phyloP scores from a whole-genome alignment of 2,888 invertebrate genomes.

The Andrena trimmerana region DNA sequence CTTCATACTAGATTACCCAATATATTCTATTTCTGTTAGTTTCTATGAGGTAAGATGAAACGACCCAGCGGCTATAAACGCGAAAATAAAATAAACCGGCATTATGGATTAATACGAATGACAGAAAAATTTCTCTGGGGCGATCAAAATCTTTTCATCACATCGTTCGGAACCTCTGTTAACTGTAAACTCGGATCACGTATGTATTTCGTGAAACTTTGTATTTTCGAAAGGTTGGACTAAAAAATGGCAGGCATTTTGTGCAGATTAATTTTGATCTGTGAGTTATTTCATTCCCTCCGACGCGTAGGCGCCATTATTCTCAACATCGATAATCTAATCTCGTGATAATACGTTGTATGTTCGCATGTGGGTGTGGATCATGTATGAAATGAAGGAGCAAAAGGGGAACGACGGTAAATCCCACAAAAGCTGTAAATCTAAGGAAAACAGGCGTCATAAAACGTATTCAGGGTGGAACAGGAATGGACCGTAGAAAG shows the following conservation, averaged over 20 bases:
- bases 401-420: conserved; percentile 1
- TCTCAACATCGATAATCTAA: conserved; percentile 79
- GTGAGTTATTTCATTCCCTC: conserved; percentile 46
- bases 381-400: conserved; percentile 16
- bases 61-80: no score
- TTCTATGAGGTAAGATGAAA: no score
- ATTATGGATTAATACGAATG: neutral
- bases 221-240: neutral
- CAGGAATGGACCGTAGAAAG: neutral
- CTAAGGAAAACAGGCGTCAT: neutral
- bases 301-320: conserved; percentile 78
- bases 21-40: no score
- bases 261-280: conserved; percentile 28
- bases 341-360: conserved; percentile 75
- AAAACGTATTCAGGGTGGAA: conserved; percentile 1
- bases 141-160: neutral
- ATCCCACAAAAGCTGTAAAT: neutral
- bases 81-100: no score
- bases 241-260: neutral
- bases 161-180: no score
- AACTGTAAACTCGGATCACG: neutral
- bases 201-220: neutral
- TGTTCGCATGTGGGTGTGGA: conserved; percentile 32
- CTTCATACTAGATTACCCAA: no score
- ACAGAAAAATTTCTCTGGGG: neutral